These are phyloP conservation scores for Papilio gigon DNA, from an alignment of 2,888 invertebrate species.

Conservation along the genomic window DNA sequence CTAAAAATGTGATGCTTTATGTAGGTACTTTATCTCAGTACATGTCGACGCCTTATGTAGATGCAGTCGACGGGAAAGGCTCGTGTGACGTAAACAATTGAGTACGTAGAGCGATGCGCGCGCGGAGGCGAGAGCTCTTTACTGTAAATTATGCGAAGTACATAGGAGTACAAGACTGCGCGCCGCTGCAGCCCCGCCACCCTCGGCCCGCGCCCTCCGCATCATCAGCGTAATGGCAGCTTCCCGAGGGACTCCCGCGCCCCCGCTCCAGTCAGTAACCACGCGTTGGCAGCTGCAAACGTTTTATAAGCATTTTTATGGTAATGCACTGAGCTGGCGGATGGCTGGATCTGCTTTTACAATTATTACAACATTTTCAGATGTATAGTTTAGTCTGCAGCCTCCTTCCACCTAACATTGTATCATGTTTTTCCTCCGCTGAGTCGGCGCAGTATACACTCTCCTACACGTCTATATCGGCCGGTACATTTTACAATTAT, in stretches of 20 bases:
- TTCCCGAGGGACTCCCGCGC: constrained; percentile 31
- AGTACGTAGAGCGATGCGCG: neutral
- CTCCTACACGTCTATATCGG: no score
- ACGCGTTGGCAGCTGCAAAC: neutral
- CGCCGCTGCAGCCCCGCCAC: constrained; percentile 20
- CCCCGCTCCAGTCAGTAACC: neutral
- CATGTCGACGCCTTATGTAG: no score
- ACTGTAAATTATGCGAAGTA: constrained; percentile 36
- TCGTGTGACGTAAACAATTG: constrained; percentile 13
- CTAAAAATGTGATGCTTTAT: neutral
- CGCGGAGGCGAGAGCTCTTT: constrained; percentile 27
- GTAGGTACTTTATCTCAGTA: neutral
- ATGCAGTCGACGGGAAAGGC: neutral
- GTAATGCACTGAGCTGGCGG: neutral
- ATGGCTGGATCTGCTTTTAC: constrained; percentile 1
- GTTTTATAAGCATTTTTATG: constrained; percentile 21
- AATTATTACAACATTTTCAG: neutral
- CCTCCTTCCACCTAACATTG: no score
- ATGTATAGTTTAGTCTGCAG: no score
- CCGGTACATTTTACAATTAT: no score
- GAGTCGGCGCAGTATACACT: no score
- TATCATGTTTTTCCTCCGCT: no score
- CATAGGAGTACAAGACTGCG: constrained; percentile 26
- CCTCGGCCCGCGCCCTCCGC: neutral
- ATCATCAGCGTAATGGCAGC: constrained; percentile 36